phyloP scores from a whole-genome alignment of 2,113 vertebrate species.

The Ptyas mucosa region DNA sequence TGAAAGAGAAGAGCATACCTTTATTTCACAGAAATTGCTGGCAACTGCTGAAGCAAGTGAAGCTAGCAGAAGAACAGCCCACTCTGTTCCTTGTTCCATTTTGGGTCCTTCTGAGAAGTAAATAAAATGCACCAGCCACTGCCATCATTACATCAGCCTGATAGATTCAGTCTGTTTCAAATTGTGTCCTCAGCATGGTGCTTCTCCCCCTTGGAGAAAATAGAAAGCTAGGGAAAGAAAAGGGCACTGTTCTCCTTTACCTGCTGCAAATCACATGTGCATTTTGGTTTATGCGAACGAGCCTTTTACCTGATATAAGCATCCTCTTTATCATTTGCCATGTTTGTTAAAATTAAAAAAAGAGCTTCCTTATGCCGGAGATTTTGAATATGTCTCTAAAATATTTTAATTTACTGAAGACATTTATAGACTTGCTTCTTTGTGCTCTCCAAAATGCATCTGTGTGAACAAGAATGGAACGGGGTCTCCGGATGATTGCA shows the following conservation, averaged over 20 bases:
- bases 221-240: background rate
- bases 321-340: background rate
- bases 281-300: conserved; percentile 3
- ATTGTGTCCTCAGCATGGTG: conserved; percentile 42
- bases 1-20: background rate
- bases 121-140: conserved; percentile 39
- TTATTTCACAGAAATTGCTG: background rate
- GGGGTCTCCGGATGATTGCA: background rate
- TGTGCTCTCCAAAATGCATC: background rate
- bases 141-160: conserved; percentile 47
- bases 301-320: conserved; percentile 7
- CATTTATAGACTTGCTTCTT: background rate
- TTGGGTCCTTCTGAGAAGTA: conserved; percentile 35
- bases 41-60: background rate
- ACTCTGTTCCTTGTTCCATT: background rate
- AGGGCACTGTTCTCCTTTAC: conserved; percentile 23
- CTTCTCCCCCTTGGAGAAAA: conserved; percentile 25
- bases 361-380: background rate
- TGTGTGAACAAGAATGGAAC: background rate
- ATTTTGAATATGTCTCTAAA: background rate
- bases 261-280: conserved; percentile 37
- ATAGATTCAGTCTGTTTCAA: conserved; percentile 32
- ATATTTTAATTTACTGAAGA: background rate
- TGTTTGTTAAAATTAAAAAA: too few relatives aligned
- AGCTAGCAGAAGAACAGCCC: background rate